Conservation (phyloP, 2,888 invertebrate genomes). For the Cyrtodaria siliqua region DNA sequence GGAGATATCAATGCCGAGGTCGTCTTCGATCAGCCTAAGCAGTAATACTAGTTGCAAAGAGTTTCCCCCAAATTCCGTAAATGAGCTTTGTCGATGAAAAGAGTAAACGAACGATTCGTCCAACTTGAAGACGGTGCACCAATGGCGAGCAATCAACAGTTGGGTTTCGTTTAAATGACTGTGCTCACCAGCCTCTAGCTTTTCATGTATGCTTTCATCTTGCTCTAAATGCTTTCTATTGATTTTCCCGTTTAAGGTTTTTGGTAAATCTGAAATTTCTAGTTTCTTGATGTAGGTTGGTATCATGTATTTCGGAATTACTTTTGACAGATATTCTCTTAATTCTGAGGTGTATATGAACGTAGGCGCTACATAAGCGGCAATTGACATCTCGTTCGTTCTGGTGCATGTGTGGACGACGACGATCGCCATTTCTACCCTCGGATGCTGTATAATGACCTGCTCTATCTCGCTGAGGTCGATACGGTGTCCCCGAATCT, state of each 20-base stretch:
- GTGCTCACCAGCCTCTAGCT: constrained; percentile 30
- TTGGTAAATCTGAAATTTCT: constrained; percentile 66
- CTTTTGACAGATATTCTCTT: constrained; percentile 68
- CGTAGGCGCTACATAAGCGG: constrained; percentile 72
- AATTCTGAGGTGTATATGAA: constrained; percentile 69
- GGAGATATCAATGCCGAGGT: constrained; percentile 59
- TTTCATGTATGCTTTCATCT: constrained; percentile 68
- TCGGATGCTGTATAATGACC: constrained; percentile 71
- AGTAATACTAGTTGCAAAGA: constrained; percentile 73
- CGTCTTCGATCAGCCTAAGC: constrained; percentile 66
- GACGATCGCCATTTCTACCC: constrained; percentile 72
- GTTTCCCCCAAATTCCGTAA: constrained; percentile 77
- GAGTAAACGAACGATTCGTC: constrained; percentile 64
- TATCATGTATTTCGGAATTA: constrained; percentile 74
- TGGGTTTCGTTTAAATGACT: constrained; percentile 71
- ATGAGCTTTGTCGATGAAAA: constrained; percentile 69
- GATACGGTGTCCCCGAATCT: constrained; percentile 91
- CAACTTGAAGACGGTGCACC: constrained; percentile 68
- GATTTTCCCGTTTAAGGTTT: constrained; percentile 72
- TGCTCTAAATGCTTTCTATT: constrained; percentile 65
- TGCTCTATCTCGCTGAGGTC: constrained; percentile 93
- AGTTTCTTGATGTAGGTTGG: constrained; percentile 71
- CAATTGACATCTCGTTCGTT: constrained; percentile 59
- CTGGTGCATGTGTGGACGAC: constrained; percentile 65
- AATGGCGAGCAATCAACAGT: constrained; percentile 64